Base-by-base conservation (phyloP, 2,113 vertebrate species). In the Excalfactoria chinensis region DNA sequence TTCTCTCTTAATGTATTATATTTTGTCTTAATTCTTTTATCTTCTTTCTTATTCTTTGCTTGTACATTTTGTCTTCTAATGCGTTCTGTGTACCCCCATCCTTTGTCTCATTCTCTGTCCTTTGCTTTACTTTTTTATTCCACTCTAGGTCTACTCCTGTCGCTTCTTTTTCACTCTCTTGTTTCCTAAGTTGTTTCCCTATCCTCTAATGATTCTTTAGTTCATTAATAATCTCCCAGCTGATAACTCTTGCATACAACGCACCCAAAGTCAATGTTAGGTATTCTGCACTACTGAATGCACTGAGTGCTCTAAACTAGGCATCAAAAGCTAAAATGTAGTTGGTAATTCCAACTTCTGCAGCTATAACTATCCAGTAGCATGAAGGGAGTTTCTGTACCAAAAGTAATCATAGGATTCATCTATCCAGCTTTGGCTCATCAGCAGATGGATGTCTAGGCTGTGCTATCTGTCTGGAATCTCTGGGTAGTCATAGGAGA, bases 401-500 rank as follows among this genome's bases (percentile, higher is more conserved):
- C 49, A 59, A 60, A n/a, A 2, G 6, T 80, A 94, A 93, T 93
- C 4, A 0, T 37, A 46, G 37, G 28, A 83, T 91, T 48, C 64
- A 28, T 88, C 88, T 94, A 51, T 26, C 26, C 75, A 80, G 72
- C 56, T 1, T 4, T 74, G 72, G 32, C 79, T 89, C 75, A 18
- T 34, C 85, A 64, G 56, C 85, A 85, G 72, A 59, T 88, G 92
- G 22, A 7, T 95, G 93, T 95, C 46, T 90, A 76, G 88, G 85
- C 72, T 84, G 0, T 90, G 79, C 64, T 96, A 95, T 96, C 95
- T 95, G 92, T 95, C 95, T 96, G 90, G 75, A 43, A 96, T 95
- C 92, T 95, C 72, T 64, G 51, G 51, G 56, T 77, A 86, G 87
- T 89, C 66, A 81, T 70, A 84, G 51, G 56, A 86, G 59, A 95